These are phyloP conservation scores for Augiades crinisus DNA, from an alignment of 2,888 invertebrate genomes.

Conservation along the genomic window DNA sequence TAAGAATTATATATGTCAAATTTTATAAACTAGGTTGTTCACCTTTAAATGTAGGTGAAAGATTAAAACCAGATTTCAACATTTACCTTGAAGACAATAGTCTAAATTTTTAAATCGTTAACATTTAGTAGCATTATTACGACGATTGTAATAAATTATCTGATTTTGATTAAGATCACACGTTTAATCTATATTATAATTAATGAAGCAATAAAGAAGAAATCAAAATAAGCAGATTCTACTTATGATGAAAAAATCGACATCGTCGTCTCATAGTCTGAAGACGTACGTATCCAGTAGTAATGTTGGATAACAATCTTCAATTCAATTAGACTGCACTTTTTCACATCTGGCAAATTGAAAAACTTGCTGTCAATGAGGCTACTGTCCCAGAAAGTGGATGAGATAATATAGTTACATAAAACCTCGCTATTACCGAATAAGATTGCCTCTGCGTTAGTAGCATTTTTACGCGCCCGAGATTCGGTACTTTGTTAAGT, in stretches of 20 bases:
- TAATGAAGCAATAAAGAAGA: background rate
- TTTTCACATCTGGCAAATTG: slow-evolving; percentile 27
- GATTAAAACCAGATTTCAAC: too few relatives aligned
- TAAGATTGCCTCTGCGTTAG: slow-evolving; percentile 9
- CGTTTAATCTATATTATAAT: too few relatives aligned
- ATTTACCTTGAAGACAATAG: background rate
- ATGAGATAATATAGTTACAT: slow-evolving; percentile 23
- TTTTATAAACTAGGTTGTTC: too few relatives aligned
- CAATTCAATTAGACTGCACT: slow-evolving; percentile 44
- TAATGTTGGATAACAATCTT: slow-evolving; percentile 44
- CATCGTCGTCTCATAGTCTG: too few relatives aligned
- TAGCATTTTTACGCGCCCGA: slow-evolving; percentile 2
- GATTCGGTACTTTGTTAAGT: slow-evolving; percentile 1
- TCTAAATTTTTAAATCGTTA: background rate
- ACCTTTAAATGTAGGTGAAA: too few relatives aligned
- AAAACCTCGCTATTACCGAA: slow-evolving; percentile 23
- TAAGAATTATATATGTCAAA: too few relatives aligned
- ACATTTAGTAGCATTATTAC: too few relatives aligned
- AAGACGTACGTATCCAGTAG: slow-evolving; percentile 10
- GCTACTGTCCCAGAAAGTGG: slow-evolving; percentile 33
- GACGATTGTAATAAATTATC: too few relatives aligned
- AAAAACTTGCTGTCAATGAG: slow-evolving; percentile 28
- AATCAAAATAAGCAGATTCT: background rate
- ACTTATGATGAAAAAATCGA: slow-evolving; percentile 3
- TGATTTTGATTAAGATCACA: too few relatives aligned